Conservation (phyloP, 2,113 vertebrate species). For the Regulus satrapa region DNA sequence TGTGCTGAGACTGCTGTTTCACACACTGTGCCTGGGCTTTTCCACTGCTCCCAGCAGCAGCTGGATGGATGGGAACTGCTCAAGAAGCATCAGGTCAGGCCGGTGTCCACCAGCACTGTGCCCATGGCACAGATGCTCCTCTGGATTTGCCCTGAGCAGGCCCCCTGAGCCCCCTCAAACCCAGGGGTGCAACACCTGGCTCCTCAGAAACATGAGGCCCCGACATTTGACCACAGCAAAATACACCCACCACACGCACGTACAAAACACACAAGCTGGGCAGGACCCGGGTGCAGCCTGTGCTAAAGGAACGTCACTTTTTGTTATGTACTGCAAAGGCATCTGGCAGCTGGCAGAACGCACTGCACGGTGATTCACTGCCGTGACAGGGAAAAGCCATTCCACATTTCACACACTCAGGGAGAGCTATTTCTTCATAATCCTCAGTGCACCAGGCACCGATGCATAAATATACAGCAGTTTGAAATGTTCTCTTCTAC, state of each 20-base stretch:
- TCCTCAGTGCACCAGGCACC: not conserved
- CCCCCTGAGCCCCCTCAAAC: not conserved
- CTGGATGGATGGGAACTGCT: not conserved
- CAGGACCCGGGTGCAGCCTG: not conserved
- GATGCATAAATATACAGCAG: not conserved
- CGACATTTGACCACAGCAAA: not conserved
- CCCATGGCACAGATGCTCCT: fast-evolving
- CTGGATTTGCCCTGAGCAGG: not conserved
- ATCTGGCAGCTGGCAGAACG: not conserved
- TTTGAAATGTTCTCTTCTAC: not conserved
- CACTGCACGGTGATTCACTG: not conserved
- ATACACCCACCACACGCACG: not conserved
- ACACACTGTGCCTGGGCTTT: not conserved
- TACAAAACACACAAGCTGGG: not conserved
- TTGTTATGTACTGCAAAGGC: not conserved
- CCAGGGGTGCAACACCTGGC: fast-evolving
- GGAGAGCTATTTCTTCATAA: not conserved
- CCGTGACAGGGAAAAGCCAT: not conserved
- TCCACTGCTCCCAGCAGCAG: not conserved
- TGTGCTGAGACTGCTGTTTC: not conserved
- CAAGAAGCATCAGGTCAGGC: fast-evolving
- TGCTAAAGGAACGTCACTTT: not conserved
- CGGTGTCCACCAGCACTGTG: too few relatives aligned
- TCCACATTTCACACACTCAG: not conserved
- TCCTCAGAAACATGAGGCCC: not conserved